Evolutionary conservation across 2,113 vertebrate genomes (phyloP), one percentile per base, ranked within the genome.

Genomic region (Equus przewalskii): DNA sequence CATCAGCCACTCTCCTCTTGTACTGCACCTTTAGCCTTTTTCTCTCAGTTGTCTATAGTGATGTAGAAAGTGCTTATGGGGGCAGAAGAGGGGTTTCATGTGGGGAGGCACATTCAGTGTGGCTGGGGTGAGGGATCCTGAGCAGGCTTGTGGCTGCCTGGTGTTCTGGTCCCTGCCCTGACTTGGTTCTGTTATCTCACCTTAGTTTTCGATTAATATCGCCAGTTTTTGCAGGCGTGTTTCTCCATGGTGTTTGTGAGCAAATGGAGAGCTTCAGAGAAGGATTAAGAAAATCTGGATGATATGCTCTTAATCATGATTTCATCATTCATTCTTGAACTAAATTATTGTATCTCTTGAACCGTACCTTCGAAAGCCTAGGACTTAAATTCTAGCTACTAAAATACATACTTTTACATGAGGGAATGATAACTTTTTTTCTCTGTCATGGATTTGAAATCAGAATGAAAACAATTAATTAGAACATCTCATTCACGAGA

Each of bases 371-470:
- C 64, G 36, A 30, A 94, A 70, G 65, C 18, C 13, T 81, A 70
- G 9, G n/a, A 78, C 54, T 93, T 83, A 95, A 83, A 51, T 79
- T 91, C 11, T 96, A 22, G 19, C 6, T 56, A 14, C 7, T 70
- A 70, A 73, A 65, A 60, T 58, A 6, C 4, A 11, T 79, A 46
- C 8, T 41, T 91, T 46, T 60, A 54, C 19, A 16, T 75, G 16
- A 46, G 26, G 1, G 1, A 76, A 24, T 73, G 46, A 21, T 70
- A 56, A 60, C n/a, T 9, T 60, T 73, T 79, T 8, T 16, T 30
- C 22, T 88, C 44, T 75, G 46, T 92, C 14, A 51, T 69, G 4
- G 22, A 92, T 91, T 86, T 91, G 41, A 91, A 94, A 69, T 90
- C 8, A 73, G 12, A 94, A 69, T 69, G 26, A 62, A 88, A 92